These are phyloP conservation scores for Zophobas morio DNA, from an alignment of 1,140 invertebrate genomes.

Conservation along the genomic window DNA sequence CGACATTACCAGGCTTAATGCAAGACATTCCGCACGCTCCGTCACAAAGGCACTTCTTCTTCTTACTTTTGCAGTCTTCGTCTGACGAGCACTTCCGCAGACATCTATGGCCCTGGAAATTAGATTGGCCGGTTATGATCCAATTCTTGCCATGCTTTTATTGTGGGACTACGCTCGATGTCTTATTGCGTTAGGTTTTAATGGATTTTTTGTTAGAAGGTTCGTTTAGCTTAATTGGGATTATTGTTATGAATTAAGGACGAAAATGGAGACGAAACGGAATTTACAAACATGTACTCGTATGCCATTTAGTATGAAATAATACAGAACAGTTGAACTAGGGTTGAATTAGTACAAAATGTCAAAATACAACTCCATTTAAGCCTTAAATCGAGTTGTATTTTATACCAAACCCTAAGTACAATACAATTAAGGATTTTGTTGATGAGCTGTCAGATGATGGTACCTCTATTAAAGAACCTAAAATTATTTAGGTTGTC, in stretches of 20 bases:
- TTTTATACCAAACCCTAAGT: no score
- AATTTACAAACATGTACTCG: no score
- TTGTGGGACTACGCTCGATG: neutral
- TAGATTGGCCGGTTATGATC: constrained; percentile 16
- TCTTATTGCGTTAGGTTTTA: neutral
- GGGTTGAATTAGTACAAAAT: no score
- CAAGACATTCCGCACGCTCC: constrained; percentile 97
- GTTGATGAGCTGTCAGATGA: no score
- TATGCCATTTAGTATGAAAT: no score
- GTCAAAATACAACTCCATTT: no score
- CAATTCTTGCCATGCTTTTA: neutral
- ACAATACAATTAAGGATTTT: no score
- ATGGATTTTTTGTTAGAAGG: constrained; percentile 1
- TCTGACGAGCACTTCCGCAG: constrained; percentile 94
- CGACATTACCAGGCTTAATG: constrained; percentile 85
- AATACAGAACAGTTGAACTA: no score
- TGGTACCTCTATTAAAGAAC: no score
- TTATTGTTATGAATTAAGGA: neutral
- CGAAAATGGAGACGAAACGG: no score
- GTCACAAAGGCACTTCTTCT: constrained; percentile 97
- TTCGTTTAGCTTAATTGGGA: neutral
- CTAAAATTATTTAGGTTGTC: no score
- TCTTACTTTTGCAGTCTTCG: constrained; percentile 96
- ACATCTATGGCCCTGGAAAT: constrained; percentile 83
- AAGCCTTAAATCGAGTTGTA: no score